phyloP scores from a whole-genome alignment of 2,888 invertebrate genomes.

The Melangyna quadrimaculata region DNA sequence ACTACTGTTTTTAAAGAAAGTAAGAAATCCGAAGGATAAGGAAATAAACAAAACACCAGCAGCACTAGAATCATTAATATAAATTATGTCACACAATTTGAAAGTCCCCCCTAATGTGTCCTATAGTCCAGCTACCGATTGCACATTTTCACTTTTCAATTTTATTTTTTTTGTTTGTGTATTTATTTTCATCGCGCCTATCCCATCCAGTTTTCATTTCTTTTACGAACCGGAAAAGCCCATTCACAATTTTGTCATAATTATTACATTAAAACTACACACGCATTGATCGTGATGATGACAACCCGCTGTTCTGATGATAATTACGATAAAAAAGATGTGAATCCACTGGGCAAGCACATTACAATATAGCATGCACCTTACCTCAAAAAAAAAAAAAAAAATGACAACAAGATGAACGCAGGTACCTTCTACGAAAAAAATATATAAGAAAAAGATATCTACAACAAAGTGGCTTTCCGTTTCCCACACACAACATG shows the following conservation, averaged over 20 bases:
- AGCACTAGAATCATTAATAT: conserved; percentile 56
- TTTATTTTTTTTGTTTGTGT: not conserved
- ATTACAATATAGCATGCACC: conserved; percentile 56
- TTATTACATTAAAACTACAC: conserved; percentile 9
- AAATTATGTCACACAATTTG: conserved; percentile 69
- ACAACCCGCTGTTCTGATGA: conserved; percentile 48
- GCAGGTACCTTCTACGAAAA: conserved; percentile 30
- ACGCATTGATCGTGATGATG: conserved; percentile 39
- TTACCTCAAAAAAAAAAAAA: conserved; percentile 35
- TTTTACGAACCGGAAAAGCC: conserved; percentile 54
- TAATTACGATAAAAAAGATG: conserved; percentile 58
- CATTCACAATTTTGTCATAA: conserved; percentile 56
- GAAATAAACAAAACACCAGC: conserved; percentile 17
- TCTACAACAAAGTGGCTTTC: conserved; percentile 22
- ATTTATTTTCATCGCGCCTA: not conserved
- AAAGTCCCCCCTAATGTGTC: conserved; percentile 20
- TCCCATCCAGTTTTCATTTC: not conserved
- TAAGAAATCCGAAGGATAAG: not conserved
- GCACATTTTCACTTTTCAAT: conserved; percentile 66
- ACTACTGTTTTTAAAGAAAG: not conserved
- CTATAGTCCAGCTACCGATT: conserved; percentile 27
- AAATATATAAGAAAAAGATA: conserved; percentile 6
- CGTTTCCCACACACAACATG: conserved; percentile 49
- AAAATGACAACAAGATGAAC: conserved; percentile 21
- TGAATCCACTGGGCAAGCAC: conserved; percentile 62